Percentiles rank a stretch among this genome's conserved stretches.
Evolutionary conservation across 2,797 vertebrate genomes (phyloP).

Genomic region (Squalus acanthias): DNA sequence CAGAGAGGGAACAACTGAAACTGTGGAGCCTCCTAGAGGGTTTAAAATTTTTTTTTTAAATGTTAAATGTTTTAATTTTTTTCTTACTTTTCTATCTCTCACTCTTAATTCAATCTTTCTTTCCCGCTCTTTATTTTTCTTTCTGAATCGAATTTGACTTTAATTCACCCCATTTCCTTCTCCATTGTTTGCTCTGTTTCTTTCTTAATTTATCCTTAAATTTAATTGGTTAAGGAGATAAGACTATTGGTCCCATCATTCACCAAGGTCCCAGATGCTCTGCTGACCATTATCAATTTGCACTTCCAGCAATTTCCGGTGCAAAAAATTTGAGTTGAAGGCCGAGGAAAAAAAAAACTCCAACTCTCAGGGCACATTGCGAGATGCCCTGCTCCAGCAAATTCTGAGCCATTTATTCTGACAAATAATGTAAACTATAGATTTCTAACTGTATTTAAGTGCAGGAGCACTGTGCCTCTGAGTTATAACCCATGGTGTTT

Average conservation of each 20-base stretch:
- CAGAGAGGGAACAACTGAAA: not conserved
- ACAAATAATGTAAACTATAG: not conserved
- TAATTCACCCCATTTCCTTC: not conserved
- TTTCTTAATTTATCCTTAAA: not conserved
- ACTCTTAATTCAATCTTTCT: not conserved
- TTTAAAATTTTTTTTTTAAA: not conserved
- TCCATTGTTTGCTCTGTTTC: not conserved
- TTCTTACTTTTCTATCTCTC: not conserved
- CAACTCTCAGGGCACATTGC: not conserved
- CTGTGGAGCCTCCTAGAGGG: not conserved
- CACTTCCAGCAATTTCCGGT: not conserved
- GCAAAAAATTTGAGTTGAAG: not conserved
- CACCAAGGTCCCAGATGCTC: not conserved
- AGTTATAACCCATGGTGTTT: conserved; percentile 85
- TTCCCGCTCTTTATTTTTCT: too few species aligned
- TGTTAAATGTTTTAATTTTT: not conserved
- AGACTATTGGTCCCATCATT: not conserved
- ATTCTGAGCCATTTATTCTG: not conserved
- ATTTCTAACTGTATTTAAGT: not conserved
- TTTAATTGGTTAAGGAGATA: not conserved
- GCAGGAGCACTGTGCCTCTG: conserved; percentile 71
- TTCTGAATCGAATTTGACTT: not conserved
- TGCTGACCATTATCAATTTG: not conserved
- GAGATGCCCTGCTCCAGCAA: not conserved
- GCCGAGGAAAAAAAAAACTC: not conserved